Conservation (phyloP, 2,797 vertebrate species). For the Vipera ursinii region DNA sequence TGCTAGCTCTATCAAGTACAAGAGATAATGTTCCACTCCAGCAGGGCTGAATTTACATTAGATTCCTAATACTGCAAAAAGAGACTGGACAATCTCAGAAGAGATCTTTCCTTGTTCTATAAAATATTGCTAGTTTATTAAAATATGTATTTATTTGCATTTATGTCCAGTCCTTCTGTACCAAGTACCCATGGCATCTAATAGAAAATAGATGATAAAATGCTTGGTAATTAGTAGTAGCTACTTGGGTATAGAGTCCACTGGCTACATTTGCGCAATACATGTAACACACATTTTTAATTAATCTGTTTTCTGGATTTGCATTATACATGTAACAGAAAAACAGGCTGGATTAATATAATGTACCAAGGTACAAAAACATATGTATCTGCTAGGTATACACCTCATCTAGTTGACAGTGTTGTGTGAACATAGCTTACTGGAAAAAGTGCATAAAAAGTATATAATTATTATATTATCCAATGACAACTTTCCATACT, state of each 20-base stretch:
- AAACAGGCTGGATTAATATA: neutral
- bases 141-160: neutral
- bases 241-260: neutral
- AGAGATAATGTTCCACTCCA: neutral
- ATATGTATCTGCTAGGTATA: neutral
- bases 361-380: neutral
- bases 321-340: neutral
- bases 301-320: neutral
- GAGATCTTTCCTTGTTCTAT: neutral
- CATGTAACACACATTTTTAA: neutral
- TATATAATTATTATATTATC: neutral
- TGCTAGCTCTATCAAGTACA: neutral
- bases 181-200: neutral
- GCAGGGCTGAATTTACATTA: neutral
- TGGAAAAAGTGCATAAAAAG: neutral
- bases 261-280: neutral
- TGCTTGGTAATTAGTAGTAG: neutral
- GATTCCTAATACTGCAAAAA: neutral
- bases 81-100: neutral
- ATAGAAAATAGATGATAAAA: neutral
- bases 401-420: neutral
- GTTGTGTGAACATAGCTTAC: neutral
- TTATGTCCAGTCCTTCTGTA: neutral
- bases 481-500: neutral
- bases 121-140: neutral